Percentiles rank a stretch among this genome's conserved stretches.
Evolutionary conservation across 2,113 vertebrate genomes (phyloP).

Genomic region (Sylvilagus bachmani): DNA sequence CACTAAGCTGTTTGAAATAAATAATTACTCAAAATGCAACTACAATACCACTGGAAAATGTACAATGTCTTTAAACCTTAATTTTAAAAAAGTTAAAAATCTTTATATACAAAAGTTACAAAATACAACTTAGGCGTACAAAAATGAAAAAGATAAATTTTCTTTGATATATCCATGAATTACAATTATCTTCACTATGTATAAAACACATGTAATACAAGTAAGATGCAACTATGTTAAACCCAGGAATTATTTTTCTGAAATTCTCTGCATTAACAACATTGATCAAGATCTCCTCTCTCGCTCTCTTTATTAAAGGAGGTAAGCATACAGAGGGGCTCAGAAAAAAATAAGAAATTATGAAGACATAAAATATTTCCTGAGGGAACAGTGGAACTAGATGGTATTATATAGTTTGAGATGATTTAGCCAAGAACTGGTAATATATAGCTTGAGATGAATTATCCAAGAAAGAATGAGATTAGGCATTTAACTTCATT

Average conservation of each 20-base stretch:
- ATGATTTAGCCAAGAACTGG: not conserved
- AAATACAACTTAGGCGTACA: not conserved
- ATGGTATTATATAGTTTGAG: not conserved
- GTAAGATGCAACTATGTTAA: not conserved
- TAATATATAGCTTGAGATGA: constrained; percentile 10
- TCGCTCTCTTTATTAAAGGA: not conserved
- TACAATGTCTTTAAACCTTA: not conserved
- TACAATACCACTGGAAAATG: not conserved
- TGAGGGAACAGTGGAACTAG: not conserved
- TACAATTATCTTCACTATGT: not conserved
- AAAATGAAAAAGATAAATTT: not conserved
- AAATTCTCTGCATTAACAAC: not conserved
- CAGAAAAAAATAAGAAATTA: not conserved
- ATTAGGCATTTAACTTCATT: constrained; percentile 7
- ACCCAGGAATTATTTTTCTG: not conserved
- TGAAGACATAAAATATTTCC: not conserved
- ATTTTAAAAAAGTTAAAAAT: not conserved
- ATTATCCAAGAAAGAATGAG: constrained; percentile 1
- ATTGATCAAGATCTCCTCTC: not conserved
- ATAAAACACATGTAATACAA: constrained; percentile 22
- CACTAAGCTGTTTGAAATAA: constrained; percentile 13
- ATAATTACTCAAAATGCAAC: not conserved
- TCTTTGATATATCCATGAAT: not conserved
- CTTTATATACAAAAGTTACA: not conserved
- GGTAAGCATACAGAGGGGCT: not conserved